Conservation (phyloP, 2,113 vertebrate species). For the Chroicocephalus ridibundus region DNA sequence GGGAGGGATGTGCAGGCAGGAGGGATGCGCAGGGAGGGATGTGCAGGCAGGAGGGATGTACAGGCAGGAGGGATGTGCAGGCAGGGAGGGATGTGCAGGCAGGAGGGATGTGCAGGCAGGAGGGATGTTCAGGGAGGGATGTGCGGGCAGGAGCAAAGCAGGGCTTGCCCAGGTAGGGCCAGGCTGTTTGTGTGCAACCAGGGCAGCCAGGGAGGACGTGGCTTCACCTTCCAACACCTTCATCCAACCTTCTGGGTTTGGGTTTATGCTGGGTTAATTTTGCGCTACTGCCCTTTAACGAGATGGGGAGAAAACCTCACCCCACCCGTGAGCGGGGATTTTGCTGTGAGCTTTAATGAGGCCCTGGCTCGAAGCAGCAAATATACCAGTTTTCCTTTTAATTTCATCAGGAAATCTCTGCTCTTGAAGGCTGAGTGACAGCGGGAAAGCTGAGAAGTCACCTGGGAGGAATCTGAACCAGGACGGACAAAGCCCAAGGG, state of each 20-base stretch:
- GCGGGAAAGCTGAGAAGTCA: neutral
- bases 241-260: accelerated
- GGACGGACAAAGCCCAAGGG: neutral
- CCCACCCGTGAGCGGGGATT: neutral
- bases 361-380: neutral
- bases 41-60: neutral
- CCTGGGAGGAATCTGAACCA: neutral
- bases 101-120: neutral
- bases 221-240: neutral
- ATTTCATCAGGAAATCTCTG: neutral
- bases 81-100: too few relatives aligned
- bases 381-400: neutral
- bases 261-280: neutral
- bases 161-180: neutral
- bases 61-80: too few relatives aligned
- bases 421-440: neutral
- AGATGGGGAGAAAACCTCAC: neutral
- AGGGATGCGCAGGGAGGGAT: too few relatives aligned
- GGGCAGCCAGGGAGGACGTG: neutral
- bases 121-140: neutral
- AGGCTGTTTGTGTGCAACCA: too few relatives aligned
- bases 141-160: neutral
- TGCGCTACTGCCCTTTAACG: accelerated
- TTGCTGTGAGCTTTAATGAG: neutral
- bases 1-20: neutral